Evolutionary conservation across 1,140 invertebrate genomes (phyloP), one percentile per base, ranked within the genome.

Genomic region (Zelostemma sp.): DNA sequence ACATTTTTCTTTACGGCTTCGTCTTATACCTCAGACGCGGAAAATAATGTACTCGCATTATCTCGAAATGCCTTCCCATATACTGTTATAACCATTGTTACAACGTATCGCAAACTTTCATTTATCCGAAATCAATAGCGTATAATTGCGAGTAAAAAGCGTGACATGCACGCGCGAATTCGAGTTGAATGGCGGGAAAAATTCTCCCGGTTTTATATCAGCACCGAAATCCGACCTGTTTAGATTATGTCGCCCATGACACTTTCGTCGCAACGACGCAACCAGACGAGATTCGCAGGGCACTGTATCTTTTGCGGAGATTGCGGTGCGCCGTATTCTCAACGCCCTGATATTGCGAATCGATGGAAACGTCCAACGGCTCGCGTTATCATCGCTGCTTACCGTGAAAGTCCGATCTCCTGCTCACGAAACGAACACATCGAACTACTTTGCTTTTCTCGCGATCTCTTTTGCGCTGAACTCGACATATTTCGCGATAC

Each of bases 331-430:
- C 49, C 38, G 45, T 63, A 55, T 69, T 56, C 51, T 54, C 21
- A 54, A 61, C 62, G 61, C 61, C 41, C 21, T 35, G 62, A 65
- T 65, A 70, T 68, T 64, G 56, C 60, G 53, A 68, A 72, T 72
- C 69, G 60, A 72, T 72, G 53, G 47, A 58, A 68, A 68, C 53
- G 57, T 62, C 64, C 64, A 63, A 16, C 56, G 65, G 46, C 54
- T 28, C 56, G 28, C 54, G 60, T 64, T 72, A 68, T 68, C 69
- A 54, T 51, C 49, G 31, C 51, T 40, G 55, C 38, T 9, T 45
- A 41, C 41, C 47, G 59, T 46, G 54, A 41, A 63, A 72, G 60
- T 72, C 56, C 51, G 45, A 55, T 31, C 41, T 60, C 58, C 35
- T 21, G 25, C 8, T 28, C 25, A 28, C 25, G 25, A 8, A 4